Evolutionary conservation across 2,797 vertebrate species (phyloP).

Genomic region (Cebuella pygmaea): DNA sequence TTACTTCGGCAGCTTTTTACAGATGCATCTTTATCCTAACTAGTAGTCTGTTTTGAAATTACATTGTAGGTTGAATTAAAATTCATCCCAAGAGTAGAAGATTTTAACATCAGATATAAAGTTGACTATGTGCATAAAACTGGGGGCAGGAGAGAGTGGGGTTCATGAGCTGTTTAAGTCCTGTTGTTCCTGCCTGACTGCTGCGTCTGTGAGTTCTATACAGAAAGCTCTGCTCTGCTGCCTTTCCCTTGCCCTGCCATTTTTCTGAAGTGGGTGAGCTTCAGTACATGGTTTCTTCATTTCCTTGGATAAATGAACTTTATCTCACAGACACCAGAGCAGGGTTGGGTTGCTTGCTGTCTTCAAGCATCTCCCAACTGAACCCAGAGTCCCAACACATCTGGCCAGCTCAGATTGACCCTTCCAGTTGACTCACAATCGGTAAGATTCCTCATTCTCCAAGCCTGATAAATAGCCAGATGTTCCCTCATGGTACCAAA

Average conservation of each 20-base stretch:
- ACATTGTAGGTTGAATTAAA: background rate
- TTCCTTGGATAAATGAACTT: background rate
- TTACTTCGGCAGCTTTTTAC: background rate
- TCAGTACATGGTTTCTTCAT: background rate
- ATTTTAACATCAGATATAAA: background rate
- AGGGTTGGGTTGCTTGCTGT: background rate
- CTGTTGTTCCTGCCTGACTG: background rate
- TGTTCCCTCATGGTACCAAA: background rate
- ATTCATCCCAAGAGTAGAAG: background rate
- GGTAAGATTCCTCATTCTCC: background rate
- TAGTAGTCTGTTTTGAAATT: background rate
- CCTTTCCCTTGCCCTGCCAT: background rate
- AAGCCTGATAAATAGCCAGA: background rate
- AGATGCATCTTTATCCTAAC: background rate
- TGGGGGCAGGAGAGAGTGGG: background rate
- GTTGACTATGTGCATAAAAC: background rate
- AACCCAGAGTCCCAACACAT: rapidly evolving
- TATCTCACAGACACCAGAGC: no score
- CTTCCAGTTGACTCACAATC: background rate
- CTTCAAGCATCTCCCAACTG: background rate
- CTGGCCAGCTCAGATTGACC: no score
- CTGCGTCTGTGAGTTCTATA: background rate
- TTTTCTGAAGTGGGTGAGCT: background rate
- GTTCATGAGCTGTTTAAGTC: background rate
- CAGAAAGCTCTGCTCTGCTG: background rate